phyloP scores from a whole-genome alignment of 2,113 vertebrate genomes.

The Bombycilla garrulus region DNA sequence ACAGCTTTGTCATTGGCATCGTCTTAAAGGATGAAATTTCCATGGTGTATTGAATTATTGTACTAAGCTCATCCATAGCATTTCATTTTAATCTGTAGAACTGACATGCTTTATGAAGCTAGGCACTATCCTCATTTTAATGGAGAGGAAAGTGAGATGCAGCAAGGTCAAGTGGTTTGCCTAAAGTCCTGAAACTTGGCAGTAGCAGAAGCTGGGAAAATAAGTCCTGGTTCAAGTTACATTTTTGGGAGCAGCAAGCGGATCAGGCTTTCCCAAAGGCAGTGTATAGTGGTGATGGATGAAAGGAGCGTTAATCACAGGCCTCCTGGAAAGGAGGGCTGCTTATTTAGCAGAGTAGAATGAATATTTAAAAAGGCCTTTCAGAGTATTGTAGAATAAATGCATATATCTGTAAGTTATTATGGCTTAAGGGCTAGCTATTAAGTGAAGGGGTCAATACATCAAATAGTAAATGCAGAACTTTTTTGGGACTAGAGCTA shows the following conservation, averaged over 20 bases:
- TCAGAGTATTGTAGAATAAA: conserved; percentile 61
- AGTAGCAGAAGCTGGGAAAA: neutral
- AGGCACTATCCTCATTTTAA: neutral
- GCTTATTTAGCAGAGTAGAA: conserved; percentile 66
- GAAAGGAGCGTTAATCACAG: conserved; percentile 48
- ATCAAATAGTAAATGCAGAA: conserved; percentile 52
- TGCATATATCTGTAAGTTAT: conserved; percentile 64
- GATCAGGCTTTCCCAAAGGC: conserved; percentile 54
- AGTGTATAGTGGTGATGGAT: neutral
- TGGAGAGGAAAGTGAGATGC: conserved; percentile 2
- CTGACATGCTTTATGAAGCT: conserved; percentile 25
- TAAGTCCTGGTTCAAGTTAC: conserved; percentile 36
- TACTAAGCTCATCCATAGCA: neutral
- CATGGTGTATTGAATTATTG: neutral
- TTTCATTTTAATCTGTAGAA: conserved; percentile 33
- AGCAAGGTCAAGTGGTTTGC: conserved; percentile 45
- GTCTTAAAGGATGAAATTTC: conserved; percentile 16
- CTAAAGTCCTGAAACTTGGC: conserved; percentile 34
- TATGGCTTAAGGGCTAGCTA: conserved; percentile 57
- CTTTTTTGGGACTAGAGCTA: conserved; percentile 5
- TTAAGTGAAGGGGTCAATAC: conserved; percentile 61
- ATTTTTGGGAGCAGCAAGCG: neutral
- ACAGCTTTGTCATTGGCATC: conserved; percentile 26
- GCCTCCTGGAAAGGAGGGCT: conserved; percentile 48
- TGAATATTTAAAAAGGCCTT: conserved; percentile 66